Conservation (phyloP, 2,797 vertebrate species). For the Saguinus oedipus region DNA sequence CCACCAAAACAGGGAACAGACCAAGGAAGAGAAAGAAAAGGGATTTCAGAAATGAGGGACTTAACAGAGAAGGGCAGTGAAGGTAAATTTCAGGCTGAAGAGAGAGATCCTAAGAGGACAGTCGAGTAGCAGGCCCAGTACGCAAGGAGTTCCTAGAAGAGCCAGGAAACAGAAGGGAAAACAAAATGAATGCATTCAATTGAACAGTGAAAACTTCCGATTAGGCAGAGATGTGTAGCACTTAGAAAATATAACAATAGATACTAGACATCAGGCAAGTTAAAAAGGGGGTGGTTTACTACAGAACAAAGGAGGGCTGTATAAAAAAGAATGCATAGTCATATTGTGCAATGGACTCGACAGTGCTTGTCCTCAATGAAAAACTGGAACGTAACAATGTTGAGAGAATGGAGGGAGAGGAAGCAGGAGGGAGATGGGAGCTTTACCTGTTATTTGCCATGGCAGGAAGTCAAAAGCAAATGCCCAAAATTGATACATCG, state of each 20-base stretch:
- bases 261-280: neutral
- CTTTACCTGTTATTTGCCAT: neutral
- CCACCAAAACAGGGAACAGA: neutral
- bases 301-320: neutral
- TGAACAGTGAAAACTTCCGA: neutral
- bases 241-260: neutral
- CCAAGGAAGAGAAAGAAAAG: neutral
- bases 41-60: neutral
- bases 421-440: neutral
- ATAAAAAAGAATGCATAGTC: neutral
- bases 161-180: neutral
- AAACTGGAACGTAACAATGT: neutral
- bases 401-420: neutral
- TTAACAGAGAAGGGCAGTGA: neutral
- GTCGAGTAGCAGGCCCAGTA: neutral
- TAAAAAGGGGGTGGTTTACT: neutral
- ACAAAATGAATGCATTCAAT: rapidly evolving
- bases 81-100: neutral
- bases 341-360: neutral
- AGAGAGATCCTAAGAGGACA: neutral
- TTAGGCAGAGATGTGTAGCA: neutral
- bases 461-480: neutral
- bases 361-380: neutral
- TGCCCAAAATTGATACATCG: neutral
- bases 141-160: neutral